Conservation (phyloP, 2,113 vertebrate genomes). For the Stigmatopora nigra region DNA sequence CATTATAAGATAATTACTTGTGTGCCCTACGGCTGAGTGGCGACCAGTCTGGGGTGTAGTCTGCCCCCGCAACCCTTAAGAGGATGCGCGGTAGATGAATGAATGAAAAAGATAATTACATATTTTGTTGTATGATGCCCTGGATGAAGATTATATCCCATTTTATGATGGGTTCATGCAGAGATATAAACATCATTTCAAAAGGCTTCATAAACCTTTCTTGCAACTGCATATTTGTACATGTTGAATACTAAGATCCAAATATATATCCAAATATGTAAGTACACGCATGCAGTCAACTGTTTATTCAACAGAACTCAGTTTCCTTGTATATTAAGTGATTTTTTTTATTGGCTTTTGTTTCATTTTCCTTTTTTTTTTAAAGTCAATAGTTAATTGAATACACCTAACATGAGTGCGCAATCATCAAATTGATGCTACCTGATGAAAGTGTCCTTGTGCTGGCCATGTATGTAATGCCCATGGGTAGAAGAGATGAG, state of each 20-base stretch:
- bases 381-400: conserved; percentile 1
- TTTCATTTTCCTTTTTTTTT: neutral
- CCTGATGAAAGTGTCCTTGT: conserved; percentile 9
- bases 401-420: conserved; percentile 14
- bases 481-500: conserved; percentile 6
- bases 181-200: neutral
- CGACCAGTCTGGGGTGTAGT: too few relatives aligned
- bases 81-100: too few relatives aligned
- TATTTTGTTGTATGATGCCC: neutral
- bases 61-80: too few relatives aligned
- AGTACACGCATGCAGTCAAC: neutral
- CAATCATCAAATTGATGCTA: conserved; percentile 14
- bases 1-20: neutral
- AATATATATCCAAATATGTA: neutral
- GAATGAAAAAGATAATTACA: neutral
- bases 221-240: neutral
- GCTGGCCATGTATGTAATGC: conserved; percentile 6
- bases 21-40: neutral
- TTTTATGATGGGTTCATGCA: neutral
- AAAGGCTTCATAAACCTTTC: neutral
- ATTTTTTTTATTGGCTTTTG: conserved; percentile 6
- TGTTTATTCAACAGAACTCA: neutral
- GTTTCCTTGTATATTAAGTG: conserved; percentile 2
- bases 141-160: neutral
- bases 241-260: neutral